Percentiles rank a stretch among this genome's conserved stretches.
phyloP scores from a whole-genome alignment of 2,888 invertebrate species.

The Gerosis bhagava region DNA sequence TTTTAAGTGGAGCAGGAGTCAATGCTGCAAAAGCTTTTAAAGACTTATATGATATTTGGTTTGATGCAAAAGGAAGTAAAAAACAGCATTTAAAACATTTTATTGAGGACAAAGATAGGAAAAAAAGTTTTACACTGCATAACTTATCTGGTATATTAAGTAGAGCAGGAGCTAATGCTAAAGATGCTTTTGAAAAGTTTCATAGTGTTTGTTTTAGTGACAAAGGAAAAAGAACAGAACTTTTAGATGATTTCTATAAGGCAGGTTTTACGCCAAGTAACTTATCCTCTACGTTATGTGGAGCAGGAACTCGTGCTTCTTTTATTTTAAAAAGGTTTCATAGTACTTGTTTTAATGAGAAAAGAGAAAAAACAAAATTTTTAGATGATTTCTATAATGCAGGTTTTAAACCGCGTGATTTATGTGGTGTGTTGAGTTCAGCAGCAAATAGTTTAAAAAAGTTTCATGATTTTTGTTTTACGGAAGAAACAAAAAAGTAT shows the following conservation, averaged over 20 bases:
- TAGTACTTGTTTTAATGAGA: constrained; percentile 35
- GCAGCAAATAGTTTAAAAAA: too few relatives aligned
- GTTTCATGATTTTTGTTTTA: constrained; percentile 43
- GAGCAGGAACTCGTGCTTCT: constrained; percentile 37
- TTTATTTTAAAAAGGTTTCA: constrained; percentile 35
- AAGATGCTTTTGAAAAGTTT: constrained; percentile 40
- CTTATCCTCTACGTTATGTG: constrained; percentile 42
- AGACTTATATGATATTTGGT: too few relatives aligned
- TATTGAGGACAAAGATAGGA: constrained; percentile 30
- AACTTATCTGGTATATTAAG: constrained; percentile 37
- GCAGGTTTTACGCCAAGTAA: constrained; percentile 36
- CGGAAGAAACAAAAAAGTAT: constrained; percentile 39
- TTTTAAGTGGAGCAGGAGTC: too few relatives aligned
- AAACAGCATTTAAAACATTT: constrained; percentile 31
- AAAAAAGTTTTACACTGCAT: constrained; percentile 32
- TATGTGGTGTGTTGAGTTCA: constrained; percentile 41
- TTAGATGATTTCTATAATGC: constrained; percentile 38
- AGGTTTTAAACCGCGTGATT: constrained; percentile 35
- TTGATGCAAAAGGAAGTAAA: too few relatives aligned
- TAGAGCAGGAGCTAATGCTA: constrained; percentile 35
- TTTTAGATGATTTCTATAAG: constrained; percentile 40
- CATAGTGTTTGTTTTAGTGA: constrained; percentile 38
- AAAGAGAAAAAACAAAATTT: constrained; percentile 39
- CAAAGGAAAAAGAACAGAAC: constrained; percentile 38
- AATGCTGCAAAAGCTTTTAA: too few relatives aligned